Evolutionary conservation across 2,888 invertebrate species (phyloP), one percentile per base, ranked within the genome.

Genomic region (Augochlorella aurata): DNA sequence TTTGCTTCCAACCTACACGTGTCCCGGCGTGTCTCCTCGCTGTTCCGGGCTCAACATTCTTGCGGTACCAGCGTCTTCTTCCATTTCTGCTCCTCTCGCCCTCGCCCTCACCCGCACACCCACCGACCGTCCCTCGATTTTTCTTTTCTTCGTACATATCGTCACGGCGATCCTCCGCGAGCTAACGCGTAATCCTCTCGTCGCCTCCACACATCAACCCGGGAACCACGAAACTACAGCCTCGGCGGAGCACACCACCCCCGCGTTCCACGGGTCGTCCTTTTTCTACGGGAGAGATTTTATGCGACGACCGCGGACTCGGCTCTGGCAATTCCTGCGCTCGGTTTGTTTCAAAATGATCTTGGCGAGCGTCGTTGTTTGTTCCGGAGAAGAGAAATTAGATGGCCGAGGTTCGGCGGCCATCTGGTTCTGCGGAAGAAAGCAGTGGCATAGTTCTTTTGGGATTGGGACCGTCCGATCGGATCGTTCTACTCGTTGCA

Each of bases 131-230:
- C 66, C 21, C 50, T n/a, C 63, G 18, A 47, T 66, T 74, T 68
- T 63, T 58, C 54, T 76, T 79, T 85, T 84, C 79, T 83, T 77
- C 82, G 81, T 77, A 74, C 79, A 81, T 85, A 82, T 83, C 85
- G 80, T 79, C 85, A 77, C 79, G 66, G 68, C 79, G 74, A 79
- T 81, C 81, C 74, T 70, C 69, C 79, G 84, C 88, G 89, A 89
- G 90, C 89, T 88, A 90, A 90, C 90, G 90, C 90, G 90, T 92
- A 92, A 92, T 91, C 90, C 92, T 88, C 87, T 90, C 91, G 87
- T 90, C 91, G 89, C 90, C 86, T 85, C 81, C 82, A 80, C 78
- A 74, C 76, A 81, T 87, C 83, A 77, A 65, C 81, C 73, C 66
- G 65, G 29, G 68, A 66, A 77, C 83, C 84, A 81, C 77, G 54